These are phyloP conservation scores for Toxonevra muliebris DNA, from an alignment of 2,888 invertebrate species.

Conservation along the genomic window DNA sequence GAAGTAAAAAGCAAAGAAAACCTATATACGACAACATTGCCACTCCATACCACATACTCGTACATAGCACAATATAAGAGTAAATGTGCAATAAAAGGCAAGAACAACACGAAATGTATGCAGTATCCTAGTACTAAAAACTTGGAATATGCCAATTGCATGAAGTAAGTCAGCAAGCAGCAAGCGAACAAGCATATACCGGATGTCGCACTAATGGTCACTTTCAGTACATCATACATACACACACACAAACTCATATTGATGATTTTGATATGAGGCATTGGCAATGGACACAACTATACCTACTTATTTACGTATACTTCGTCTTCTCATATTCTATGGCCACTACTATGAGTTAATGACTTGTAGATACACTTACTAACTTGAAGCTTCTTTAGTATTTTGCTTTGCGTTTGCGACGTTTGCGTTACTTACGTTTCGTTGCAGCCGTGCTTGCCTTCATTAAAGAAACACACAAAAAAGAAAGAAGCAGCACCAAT, in stretches of 20 bases:
- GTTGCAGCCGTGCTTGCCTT: no score
- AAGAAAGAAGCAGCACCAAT: no score
- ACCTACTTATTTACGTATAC: not conserved
- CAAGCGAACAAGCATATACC: slow-evolving; percentile 41
- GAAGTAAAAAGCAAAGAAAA: slow-evolving; percentile 26
- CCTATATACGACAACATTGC: slow-evolving; percentile 20
- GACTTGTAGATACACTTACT: not conserved
- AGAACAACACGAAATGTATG: slow-evolving; percentile 23
- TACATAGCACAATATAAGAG: slow-evolving; percentile 40
- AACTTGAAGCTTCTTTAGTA: no score
- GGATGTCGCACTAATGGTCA: slow-evolving; percentile 63
- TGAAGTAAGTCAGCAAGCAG: slow-evolving; percentile 29
- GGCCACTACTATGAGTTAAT: not conserved
- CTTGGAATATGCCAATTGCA: slow-evolving; percentile 38
- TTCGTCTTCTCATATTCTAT: not conserved
- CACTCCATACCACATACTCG: slow-evolving; percentile 28
- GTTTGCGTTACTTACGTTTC: no score
- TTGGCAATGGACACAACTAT: not conserved
- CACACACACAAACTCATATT: not conserved
- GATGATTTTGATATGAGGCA: not conserved
- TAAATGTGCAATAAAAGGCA: slow-evolving; percentile 38
- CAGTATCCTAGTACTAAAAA: not conserved
- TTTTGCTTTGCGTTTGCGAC: no score
- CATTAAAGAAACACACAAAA: no score
- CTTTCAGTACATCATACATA: slow-evolving; percentile 31